A percentile compares a stretch with the other conserved stretches of the same genome.
phyloP scores from a whole-genome alignment of 2,113 vertebrate species.

The Vombatus ursinus region DNA sequence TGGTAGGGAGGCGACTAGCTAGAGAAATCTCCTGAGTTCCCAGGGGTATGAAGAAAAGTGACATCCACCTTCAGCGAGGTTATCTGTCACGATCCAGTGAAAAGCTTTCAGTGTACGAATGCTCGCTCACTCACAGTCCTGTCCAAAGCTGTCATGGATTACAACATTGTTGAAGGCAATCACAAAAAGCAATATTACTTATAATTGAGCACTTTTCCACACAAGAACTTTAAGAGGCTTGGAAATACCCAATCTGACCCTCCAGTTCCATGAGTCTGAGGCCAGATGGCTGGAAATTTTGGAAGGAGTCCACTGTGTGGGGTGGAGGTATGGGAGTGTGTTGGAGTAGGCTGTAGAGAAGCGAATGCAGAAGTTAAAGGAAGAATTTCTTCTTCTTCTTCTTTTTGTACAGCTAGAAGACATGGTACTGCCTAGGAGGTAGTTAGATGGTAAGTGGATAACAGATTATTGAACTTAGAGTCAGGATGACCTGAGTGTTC shows the following conservation, averaged over 20 bases:
- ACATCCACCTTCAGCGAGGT: background rate
- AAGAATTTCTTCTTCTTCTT: background rate
- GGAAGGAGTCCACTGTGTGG: background rate
- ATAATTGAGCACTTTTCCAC: background rate
- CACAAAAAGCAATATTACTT: background rate
- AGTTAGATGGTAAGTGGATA: background rate
- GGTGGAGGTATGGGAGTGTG: background rate
- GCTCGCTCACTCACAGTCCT: background rate
- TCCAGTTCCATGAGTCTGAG: background rate
- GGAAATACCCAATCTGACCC: background rate
- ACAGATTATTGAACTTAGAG: background rate
- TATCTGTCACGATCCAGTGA: background rate
- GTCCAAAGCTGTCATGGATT: background rate
- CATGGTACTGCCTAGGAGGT: background rate
- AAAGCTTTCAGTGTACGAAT: background rate
- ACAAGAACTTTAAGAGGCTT: background rate
- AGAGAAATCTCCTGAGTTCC: conserved; percentile 3
- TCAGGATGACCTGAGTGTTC: background rate
- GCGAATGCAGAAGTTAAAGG: background rate
- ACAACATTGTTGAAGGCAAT: background rate
- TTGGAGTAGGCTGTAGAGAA: background rate
- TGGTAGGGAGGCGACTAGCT: background rate
- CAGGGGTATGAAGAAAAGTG: background rate
- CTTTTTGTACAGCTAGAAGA: background rate
- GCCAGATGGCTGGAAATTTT: background rate